These are phyloP conservation scores for Diadromus collaris DNA, from an alignment of 2,888 invertebrate genomes.

Conservation along the genomic window DNA sequence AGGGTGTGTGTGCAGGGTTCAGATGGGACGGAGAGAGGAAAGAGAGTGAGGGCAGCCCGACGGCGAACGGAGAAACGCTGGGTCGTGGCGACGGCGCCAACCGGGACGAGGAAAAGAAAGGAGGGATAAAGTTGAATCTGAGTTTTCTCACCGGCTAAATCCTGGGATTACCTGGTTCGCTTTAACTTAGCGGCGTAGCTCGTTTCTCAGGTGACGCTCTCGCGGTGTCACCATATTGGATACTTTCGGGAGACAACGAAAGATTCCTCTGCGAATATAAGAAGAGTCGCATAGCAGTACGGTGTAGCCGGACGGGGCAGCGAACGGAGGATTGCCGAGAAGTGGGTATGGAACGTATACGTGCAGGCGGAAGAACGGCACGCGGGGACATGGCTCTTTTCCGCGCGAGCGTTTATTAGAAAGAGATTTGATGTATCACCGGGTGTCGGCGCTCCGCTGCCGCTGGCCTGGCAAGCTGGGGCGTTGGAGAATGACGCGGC, in stretches of 20 bases:
- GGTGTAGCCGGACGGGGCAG: slow-evolving; percentile 43
- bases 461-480: slow-evolving; percentile 28
- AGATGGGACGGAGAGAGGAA: slow-evolving; percentile 43
- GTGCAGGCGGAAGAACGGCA: slow-evolving; percentile 40
- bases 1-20: slow-evolving; percentile 2
- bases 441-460: slow-evolving; percentile 52
- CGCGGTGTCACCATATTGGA: slow-evolving; percentile 75
- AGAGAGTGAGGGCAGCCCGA: slow-evolving; percentile 33
- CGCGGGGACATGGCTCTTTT: slow-evolving; percentile 50
- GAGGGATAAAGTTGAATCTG: slow-evolving; percentile 75
- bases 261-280: slow-evolving; percentile 52
- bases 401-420: slow-evolving; percentile 72
- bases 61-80: not conserved
- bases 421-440: slow-evolving; percentile 76
- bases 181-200: slow-evolving; percentile 75
- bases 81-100: not conserved
- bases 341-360: slow-evolving; percentile 25
- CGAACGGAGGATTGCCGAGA: slow-evolving; percentile 26
- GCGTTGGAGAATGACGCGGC: slow-evolving; percentile 62
- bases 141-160: slow-evolving; percentile 75
- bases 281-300: slow-evolving; percentile 32
- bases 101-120: slow-evolving; percentile 66
- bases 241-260: slow-evolving; percentile 65
- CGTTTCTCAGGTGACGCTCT: slow-evolving; percentile 77
- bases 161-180: slow-evolving; percentile 76